phyloP scores from a whole-genome alignment of 1,140 invertebrate species.

The Cydia fagiglandana region DNA sequence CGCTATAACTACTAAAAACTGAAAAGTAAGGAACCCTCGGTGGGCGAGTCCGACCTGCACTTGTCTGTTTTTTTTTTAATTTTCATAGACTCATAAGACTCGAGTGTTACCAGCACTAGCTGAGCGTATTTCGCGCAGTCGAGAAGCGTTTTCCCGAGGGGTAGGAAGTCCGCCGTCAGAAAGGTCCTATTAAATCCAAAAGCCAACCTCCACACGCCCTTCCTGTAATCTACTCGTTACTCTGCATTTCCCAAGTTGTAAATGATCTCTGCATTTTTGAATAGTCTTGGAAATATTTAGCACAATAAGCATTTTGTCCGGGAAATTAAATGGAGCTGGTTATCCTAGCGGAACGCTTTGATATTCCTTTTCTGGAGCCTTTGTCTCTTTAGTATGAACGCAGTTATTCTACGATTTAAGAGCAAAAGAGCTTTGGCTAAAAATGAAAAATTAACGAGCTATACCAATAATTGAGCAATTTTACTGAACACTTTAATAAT shows the following conservation, averaged over 20 bases:
- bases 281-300: conserved; percentile 9
- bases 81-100: not conserved
- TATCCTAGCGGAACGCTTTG: conserved; percentile 34
- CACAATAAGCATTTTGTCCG: not conserved
- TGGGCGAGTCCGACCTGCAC: no score
- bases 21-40: no score
- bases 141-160: conserved; percentile 45
- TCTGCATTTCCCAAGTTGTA: conserved; percentile 42
- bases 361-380: not conserved
- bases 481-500: not conserved
- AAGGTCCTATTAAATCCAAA: not conserved
- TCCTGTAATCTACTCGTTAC: conserved; percentile 45
- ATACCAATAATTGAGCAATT: no score
- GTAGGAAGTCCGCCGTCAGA: conserved; percentile 42
- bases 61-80: no score
- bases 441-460: no score
- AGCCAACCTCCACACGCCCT: no score
- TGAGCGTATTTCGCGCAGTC: conserved; percentile 23
- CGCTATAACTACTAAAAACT: no score
- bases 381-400: not conserved
- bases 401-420: no score
- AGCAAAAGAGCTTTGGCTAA: no score
- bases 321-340: not conserved
- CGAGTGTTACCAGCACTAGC: not conserved
- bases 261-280: conserved; percentile 46